Base-by-base conservation (phyloP, 2,113 vertebrate genomes). In the Platichthys flesus region DNA sequence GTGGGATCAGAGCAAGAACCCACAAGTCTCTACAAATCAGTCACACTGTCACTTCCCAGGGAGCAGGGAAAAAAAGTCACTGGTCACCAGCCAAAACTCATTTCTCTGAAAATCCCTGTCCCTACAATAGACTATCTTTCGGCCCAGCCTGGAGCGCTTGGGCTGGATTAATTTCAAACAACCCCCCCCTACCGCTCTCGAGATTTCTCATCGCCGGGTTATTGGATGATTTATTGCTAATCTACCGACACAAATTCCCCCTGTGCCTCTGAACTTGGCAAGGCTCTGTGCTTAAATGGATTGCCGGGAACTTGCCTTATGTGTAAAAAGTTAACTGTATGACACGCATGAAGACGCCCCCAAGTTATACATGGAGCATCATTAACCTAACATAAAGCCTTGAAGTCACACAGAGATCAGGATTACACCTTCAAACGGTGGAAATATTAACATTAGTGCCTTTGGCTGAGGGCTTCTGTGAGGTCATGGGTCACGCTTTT, bases 221-320 rank as follows among this genome's bases (percentile, higher is more conserved):
- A 91, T 90, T 89, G 88, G 82, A 91, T 89, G 92, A 93, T 92
- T 93, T 93, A 90, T 91, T 82, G 87, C 89, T 92, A 93, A 92
- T 93, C 91, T 92, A 87, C 86, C 84, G 82, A 90, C 88, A 87
- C 89, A 89, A 91, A 93, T 88, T 91, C 84, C 84, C 86, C 81
- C 83, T 76, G 79, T 55, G 88, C 79, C 87, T 90, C 82, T 92
- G 91, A 92, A 88, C 83, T 87, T 90, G 88, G 87, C 85, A 79
- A 87, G 79, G 82, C 82, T 84, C 79, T 86, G 81, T 31, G 66
- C 85, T 90, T 90, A 92, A 92, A 88, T 76, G 87, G 85, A 93
- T 89, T 85, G 85, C 84, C 65, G 74, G 73, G 76, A 82, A 86
- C 81, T 88, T 71, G 74, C 67, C 67, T 73, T 42, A 52, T 76